These are phyloP conservation scores for Aleiodes alternator DNA, from an alignment of 2,888 invertebrate species.

Conservation along the genomic window DNA sequence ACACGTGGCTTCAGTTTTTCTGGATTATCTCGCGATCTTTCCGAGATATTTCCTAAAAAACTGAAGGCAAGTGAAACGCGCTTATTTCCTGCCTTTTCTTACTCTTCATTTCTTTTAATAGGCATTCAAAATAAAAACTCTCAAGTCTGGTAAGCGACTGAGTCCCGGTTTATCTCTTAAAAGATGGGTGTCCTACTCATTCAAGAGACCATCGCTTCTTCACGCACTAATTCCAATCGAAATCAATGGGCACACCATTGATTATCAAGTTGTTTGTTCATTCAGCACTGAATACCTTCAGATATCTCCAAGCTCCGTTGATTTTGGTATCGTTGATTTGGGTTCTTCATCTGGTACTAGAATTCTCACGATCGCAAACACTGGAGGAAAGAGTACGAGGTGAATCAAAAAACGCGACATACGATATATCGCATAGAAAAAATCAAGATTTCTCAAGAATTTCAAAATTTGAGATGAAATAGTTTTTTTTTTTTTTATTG, in stretches of 20 bases:
- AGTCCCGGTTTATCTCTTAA: constrained; percentile 73
- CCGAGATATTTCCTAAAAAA: too few species aligned
- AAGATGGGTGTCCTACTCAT: constrained; percentile 68
- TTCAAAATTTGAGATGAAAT: too few species aligned
- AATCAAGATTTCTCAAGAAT: too few species aligned
- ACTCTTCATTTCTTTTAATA: constrained; percentile 50
- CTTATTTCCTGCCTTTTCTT: too few species aligned
- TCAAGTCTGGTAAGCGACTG: constrained; percentile 59
- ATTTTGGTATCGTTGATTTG: constrained; percentile 75
- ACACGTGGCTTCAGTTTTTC: not conserved
- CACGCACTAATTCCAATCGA: constrained; percentile 69
- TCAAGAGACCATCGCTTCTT: constrained; percentile 63
- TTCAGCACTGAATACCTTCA: constrained; percentile 63
- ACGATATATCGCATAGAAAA: too few species aligned
- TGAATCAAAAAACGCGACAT: too few species aligned
- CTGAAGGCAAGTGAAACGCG: too few species aligned
- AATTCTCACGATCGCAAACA: constrained; percentile 70
- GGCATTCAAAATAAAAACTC: constrained; percentile 71
- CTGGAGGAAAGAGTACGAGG: constrained; percentile 66
- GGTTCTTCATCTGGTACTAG: constrained; percentile 71
- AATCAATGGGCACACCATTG: constrained; percentile 67
- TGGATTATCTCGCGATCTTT: too few species aligned
- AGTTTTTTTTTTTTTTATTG: too few species aligned
- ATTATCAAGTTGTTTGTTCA: constrained; percentile 67
- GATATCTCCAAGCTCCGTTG: constrained; percentile 67